Conservation (phyloP, 2,888 invertebrate genomes). For the Deroplatys truncata region DNA sequence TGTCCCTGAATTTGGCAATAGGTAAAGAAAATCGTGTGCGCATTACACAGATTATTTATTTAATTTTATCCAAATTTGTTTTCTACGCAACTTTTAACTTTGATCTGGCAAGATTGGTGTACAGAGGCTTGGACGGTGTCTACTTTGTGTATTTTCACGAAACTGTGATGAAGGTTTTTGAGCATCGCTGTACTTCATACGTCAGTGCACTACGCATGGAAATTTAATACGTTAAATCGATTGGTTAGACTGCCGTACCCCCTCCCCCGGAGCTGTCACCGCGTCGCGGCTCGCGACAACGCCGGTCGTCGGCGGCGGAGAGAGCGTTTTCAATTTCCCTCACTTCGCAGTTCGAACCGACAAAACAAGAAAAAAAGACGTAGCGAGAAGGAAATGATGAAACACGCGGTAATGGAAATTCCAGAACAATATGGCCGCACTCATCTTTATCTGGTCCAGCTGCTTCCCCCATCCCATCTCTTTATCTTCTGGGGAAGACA, state of each 20-base stretch:
- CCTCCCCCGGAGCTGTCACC: not conserved
- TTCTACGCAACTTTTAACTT: too few species aligned
- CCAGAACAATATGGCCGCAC: not conserved
- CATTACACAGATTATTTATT: too few species aligned
- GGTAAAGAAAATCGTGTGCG: too few species aligned
- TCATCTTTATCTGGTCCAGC: not conserved
- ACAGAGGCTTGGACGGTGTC: not conserved
- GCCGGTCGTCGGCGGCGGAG: not conserved
- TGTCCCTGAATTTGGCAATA: too few species aligned
- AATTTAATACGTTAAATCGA: constrained; percentile 14
- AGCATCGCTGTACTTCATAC: not conserved
- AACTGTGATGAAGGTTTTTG: not conserved
- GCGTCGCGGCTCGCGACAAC: not conserved
- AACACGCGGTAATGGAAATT: constrained; percentile 1
- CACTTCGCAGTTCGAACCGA: not conserved
- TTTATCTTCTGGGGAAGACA: not conserved
- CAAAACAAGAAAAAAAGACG: not conserved
- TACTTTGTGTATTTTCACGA: not conserved
- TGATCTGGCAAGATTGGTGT: too few species aligned
- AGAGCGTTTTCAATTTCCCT: constrained; percentile 13
- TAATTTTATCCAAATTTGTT: too few species aligned
- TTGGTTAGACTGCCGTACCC: not conserved
- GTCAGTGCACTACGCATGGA: constrained; percentile 1
- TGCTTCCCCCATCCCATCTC: not conserved
- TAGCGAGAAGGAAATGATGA: not conserved